These are phyloP conservation scores for Notocelia uddmanniana DNA, from an alignment of 2,888 invertebrate genomes.

Conservation along the genomic window DNA sequence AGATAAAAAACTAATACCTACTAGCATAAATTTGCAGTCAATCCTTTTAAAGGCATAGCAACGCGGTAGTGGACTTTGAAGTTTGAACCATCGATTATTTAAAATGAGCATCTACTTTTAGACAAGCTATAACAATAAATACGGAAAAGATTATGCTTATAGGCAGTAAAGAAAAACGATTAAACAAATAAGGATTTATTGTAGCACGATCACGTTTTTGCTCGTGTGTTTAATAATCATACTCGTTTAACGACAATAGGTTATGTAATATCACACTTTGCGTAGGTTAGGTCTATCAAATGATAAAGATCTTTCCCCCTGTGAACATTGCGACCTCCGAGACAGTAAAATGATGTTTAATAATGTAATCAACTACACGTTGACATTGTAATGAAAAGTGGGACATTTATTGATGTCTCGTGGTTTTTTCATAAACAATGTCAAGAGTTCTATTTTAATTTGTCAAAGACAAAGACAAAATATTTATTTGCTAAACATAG, in stretches of 20 bases:
- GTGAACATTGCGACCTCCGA: slow-evolving; percentile 13
- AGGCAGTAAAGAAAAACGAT: too few relatives aligned
- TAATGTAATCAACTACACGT: slow-evolving; percentile 1
- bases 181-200: slow-evolving; percentile 5
- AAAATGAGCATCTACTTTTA: too few relatives aligned
- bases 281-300: slow-evolving; percentile 13
- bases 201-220: neutral
- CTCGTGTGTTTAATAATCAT: neutral
- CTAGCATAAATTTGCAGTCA: too few relatives aligned
- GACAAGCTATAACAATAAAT: too few relatives aligned
- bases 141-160: too few relatives aligned
- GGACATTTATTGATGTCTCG: slow-evolving; percentile 8
- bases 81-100: too few relatives aligned
- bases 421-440: neutral
- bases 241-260: neutral
- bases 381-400: slow-evolving; percentile 8
- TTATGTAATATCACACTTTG: slow-evolving; percentile 13
- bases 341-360: slow-evolving; percentile 30
- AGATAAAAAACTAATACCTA: too few relatives aligned
- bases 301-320: slow-evolving; percentile 27
- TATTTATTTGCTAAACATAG: too few relatives aligned
- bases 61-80: too few relatives aligned
- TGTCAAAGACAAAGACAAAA: too few relatives aligned
- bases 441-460: neutral
- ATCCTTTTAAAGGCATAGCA: too few relatives aligned